phyloP scores from a whole-genome alignment of 2,888 invertebrate genomes.

The Spisula subtruncata region DNA sequence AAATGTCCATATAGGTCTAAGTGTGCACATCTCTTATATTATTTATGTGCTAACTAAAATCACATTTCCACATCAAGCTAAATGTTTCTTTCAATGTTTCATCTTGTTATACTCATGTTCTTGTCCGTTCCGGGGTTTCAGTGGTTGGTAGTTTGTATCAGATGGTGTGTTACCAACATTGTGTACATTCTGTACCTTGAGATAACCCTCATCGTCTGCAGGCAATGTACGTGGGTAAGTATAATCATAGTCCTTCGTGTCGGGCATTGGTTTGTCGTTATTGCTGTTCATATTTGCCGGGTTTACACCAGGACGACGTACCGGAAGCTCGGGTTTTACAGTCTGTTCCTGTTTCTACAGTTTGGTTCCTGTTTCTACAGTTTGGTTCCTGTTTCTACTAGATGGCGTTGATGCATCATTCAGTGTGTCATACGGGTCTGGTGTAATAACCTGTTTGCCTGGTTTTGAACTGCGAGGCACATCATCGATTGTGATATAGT shows the following conservation, averaged over 20 bases:
- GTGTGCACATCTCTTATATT: too few species aligned
- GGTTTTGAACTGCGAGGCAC: background rate
- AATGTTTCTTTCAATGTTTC: background rate
- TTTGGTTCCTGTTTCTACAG: too few species aligned
- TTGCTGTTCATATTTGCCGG: background rate
- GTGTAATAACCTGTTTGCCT: background rate
- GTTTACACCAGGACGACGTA: background rate
- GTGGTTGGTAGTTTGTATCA: background rate
- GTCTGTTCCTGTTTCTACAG: too few species aligned
- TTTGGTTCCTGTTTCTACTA: too few species aligned
- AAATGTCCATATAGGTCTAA: too few species aligned
- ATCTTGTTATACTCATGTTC: background rate
- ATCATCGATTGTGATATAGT: background rate
- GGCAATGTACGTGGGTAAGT: background rate
- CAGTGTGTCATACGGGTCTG: background rate
- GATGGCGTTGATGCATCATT: too few species aligned
- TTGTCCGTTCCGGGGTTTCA: background rate
- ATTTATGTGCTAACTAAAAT: too few species aligned
- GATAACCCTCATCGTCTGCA: background rate
- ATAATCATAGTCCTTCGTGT: background rate
- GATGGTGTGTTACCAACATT: background rate
- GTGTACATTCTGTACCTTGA: background rate
- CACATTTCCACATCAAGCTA: too few species aligned
- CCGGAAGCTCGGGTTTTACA: background rate
- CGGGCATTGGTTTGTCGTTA: background rate